Evolutionary conservation across 53 echinoderm and acorn worm species (phyloP), one percentile per base, ranked within the genome.

Genomic region (Arbacia lixula): DNA sequence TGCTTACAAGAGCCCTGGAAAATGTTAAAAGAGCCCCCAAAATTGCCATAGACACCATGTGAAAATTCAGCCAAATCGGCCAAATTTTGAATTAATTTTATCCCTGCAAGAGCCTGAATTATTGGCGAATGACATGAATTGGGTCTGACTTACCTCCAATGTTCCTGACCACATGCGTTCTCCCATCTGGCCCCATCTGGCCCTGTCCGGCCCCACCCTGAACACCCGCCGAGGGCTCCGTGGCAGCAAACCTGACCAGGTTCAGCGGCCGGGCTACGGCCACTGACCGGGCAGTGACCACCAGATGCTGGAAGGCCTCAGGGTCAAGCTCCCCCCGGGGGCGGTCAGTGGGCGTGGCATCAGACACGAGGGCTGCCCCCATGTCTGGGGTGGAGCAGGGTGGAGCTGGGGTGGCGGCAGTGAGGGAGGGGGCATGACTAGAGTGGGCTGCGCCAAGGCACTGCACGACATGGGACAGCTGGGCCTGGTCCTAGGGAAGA

Each of bases 261-360:
- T 97, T 94, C 26, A 22, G 62, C 14, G 98, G 98, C 68, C 98
- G 92, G 8, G 91, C 90, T 64, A 89, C 89, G 4, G 98, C 94
- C 71, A 97, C 98, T 4, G 98, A 94, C 27, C 98, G 87, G 16
- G 98, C 98, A 12, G 98, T 97, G 41, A 97, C 98, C 22, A 97
- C 98, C 54, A 97, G 84, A 0, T 92, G 69, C 61, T 97, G 98
- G 76, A 79, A 97, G 22, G 94, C 98, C 72, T 97, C 98, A 10
- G 98, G 93, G 71, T 97, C 98, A n/a, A 97, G 82, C 12, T 93
- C 90, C 12, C 46, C 32, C 50, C 34, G 50, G 29, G 25, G 52
- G 20, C 41, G 84, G 66, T 56, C 83, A 30, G 55, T 72, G 42
- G 72, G 79, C 63, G 66, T n/a, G 78, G 84, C 37, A 28, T 66